Evolutionary conservation across 2,888 invertebrate species (phyloP).

Genomic region (Meta bourneti): DNA sequence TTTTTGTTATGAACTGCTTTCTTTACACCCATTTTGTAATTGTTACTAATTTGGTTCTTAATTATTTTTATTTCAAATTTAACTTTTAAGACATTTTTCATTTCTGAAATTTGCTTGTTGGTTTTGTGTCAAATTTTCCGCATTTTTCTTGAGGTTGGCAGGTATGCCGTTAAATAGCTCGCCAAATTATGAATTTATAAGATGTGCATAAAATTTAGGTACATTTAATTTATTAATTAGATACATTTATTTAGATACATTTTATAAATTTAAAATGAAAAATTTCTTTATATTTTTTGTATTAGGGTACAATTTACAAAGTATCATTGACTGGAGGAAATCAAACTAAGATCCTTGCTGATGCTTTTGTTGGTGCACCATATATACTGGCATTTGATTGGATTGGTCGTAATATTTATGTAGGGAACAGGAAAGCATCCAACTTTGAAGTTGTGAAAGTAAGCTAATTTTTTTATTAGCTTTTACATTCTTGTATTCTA

Average conservation of each 20-base stretch:
- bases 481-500: background rate
- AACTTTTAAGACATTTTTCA: no score
- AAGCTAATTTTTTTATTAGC: constrained; percentile 38
- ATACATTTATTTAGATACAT: background rate
- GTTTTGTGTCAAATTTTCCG: no score
- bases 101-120: no score
- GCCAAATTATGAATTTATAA: no score
- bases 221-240: background rate
- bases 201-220: background rate
- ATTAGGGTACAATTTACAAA: constrained; percentile 90
- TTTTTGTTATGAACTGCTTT: no score
- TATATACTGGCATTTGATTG: constrained; percentile 97
- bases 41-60: no score
- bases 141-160: no score
- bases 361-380: constrained; percentile 93
- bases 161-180: no score
- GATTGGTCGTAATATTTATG: constrained; percentile 95
- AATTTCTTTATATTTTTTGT: background rate
- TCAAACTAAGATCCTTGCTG: constrained; percentile 89
- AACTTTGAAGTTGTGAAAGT: constrained; percentile 92
- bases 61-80: no score
- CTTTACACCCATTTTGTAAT: no score
- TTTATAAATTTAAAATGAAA: background rate
- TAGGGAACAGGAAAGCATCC: constrained; percentile 93
- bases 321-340: constrained; percentile 93